Evolutionary conservation across 2,113 vertebrate species (phyloP), one percentile per base, ranked within the genome.

Genomic region (Sphaerodactylus townsendi): DNA sequence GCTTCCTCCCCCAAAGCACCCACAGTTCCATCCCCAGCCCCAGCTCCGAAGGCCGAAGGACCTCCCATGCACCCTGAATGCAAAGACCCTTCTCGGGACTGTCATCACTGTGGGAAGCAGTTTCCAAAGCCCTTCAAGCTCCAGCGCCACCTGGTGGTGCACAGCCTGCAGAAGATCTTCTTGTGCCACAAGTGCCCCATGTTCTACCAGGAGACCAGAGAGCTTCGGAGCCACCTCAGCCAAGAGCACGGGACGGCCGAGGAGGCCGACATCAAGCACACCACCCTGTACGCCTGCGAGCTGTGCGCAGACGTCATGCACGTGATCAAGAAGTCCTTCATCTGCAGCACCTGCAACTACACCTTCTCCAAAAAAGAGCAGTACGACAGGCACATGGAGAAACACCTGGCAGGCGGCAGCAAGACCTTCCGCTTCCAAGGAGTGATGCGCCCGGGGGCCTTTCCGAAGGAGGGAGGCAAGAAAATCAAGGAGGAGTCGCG

Each of bases 81-180:
- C 96, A 98, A 98, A 93, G 98, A 99, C 83, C 98, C 98, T 7
- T 98, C 98, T 37, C 96, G 99, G 73, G 98, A 99, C 90, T 99
- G 99, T 88, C 99, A 99, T 80, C 99, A 99, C 93, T 99, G 99
- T 0, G 99, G 98, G 56, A 99, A 99, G 77, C 98, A 98, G 85
- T 99, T 99, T 92, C 99, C 98, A 69, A 99, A 99, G 64, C 99
- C 99, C 30, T 99, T 99, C 90, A 99, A 99, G 92, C 98, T 99
- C 66, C 99, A 99, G 91, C 96, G 99, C 62, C 99, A 99, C 91
- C 94, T 99, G 44, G 98, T 98, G 1, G 98, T 99, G 83, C 99
- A 99, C 96, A 99, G 98, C 90, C 92, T 98, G 28, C 98, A 98
- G 91, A 99, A 98, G 93, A 98, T 99, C 75, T 99, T 97, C 92